Evolutionary conservation across 2,113 vertebrate species (phyloP).

Genomic region (Sinocyclocheilus anophthalmus): DNA sequence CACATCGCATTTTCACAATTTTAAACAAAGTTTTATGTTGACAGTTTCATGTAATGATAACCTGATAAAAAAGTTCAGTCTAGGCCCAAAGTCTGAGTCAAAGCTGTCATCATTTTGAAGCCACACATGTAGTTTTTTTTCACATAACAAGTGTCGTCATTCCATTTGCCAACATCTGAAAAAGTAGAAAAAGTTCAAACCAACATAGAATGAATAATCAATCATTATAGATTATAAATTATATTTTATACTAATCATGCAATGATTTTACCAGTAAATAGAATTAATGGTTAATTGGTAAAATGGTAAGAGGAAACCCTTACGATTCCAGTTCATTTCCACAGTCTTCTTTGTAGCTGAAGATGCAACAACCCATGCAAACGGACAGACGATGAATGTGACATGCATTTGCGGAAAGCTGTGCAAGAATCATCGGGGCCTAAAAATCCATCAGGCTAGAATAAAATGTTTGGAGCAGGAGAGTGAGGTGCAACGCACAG

Average conservation of each 20-base stretch:
- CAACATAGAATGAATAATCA: background rate
- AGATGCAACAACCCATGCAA: no score
- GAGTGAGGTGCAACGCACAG: no score
- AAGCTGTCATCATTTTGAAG: background rate
- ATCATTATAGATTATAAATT: background rate
- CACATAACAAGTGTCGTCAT: background rate
- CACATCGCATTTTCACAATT: background rate
- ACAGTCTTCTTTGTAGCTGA: background rate
- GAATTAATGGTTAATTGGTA: background rate
- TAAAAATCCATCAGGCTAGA: no score
- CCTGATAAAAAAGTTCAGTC: background rate
- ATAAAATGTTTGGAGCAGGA: no score
- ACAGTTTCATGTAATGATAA: background rate
- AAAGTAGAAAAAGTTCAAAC: background rate
- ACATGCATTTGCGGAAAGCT: no score
- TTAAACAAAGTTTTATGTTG: background rate
- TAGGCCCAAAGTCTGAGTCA: background rate
- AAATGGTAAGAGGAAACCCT: background rate
- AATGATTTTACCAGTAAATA: background rate
- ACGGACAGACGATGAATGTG: no score
- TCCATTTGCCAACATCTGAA: slow-evolving; percentile 20
- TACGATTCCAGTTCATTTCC: slow-evolving; percentile 19
- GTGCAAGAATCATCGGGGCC: no score
- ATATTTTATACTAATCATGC: background rate
- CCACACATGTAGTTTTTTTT: background rate